Evolutionary conservation across 92 coral and sea anemone genomes (phyloP).

Genomic region (Isaurus tuberculatus): DNA sequence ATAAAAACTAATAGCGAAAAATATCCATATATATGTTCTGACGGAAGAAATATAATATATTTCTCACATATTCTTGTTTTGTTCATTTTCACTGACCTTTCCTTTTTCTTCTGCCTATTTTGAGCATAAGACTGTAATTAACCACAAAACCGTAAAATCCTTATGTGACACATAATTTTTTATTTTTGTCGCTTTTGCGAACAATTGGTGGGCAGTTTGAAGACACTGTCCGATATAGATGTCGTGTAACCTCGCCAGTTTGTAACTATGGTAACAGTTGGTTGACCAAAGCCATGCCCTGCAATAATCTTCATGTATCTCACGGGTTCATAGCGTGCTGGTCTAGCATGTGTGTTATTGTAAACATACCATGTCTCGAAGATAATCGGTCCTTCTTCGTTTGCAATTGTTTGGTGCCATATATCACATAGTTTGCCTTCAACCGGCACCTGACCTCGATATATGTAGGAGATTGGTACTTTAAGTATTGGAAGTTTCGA

Average conservation of each 20-base stretch:
- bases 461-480: background rate
- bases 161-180: too few species aligned
- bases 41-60: too few species aligned
- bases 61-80: too few species aligned
- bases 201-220: background rate
- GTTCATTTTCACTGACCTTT: too few species aligned
- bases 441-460: background rate
- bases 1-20: too few species aligned
- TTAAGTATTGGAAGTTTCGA: background rate
- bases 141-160: too few species aligned
- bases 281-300: slow-evolving; percentile 10
- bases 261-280: background rate
- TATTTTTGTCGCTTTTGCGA: background rate
- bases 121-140: too few species aligned
- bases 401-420: background rate
- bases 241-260: slow-evolving; percentile 23
- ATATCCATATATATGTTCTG: too few species aligned
- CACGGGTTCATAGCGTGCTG: background rate
- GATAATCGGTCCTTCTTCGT: background rate
- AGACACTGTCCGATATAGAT: background rate
- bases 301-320: slow-evolving; percentile 6
- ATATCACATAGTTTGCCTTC: slow-evolving; percentile 18
- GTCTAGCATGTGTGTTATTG: background rate
- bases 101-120: too few species aligned
- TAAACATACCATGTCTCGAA: slow-evolving; percentile 1